These are phyloP conservation scores for Laodelphax striatellus DNA, from an alignment of 1,140 invertebrate species.

Conservation along the genomic window DNA sequence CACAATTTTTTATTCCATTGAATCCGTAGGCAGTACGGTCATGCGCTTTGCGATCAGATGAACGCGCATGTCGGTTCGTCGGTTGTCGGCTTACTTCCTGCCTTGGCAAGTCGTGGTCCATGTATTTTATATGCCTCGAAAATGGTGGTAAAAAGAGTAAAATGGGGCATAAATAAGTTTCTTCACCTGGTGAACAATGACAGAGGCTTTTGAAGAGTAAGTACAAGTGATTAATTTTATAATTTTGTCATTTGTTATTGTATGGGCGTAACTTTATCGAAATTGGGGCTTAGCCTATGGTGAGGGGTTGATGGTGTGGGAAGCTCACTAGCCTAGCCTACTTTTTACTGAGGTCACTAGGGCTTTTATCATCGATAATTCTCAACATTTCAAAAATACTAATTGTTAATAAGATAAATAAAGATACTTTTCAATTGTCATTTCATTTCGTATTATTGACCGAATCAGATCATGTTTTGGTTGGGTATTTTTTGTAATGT, in stretches of 20 bases:
- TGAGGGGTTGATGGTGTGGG: constrained; percentile 1
- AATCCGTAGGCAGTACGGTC: constrained; percentile 14
- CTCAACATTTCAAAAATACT: too few species aligned
- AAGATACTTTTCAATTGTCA: too few species aligned
- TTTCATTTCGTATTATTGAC: too few species aligned
- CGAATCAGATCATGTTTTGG: too few species aligned
- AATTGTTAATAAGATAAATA: too few species aligned
- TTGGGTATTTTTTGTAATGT: too few species aligned
- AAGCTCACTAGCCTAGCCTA: constrained; percentile 5
- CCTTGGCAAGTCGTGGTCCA: constrained; percentile 22
- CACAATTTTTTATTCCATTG: constrained; percentile 17
- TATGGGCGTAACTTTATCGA: constrained; percentile 16
- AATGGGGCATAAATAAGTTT: constrained; percentile 34
- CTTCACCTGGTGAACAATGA: constrained; percentile 35
- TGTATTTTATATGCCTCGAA: constrained; percentile 38
- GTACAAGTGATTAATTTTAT: constrained; percentile 22
- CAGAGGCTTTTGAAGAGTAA: constrained; percentile 39
- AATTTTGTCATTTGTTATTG: background rate
- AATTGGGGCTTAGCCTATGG: constrained; percentile 10
- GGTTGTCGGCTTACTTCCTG: constrained; percentile 22
- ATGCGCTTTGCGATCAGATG: constrained; percentile 13
- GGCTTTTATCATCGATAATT: background rate
- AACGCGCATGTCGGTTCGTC: constrained; percentile 19
- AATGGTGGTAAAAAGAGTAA: constrained; percentile 36
- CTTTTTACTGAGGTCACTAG: constrained; percentile 6